phyloP scores from a whole-genome alignment of 2,888 invertebrate genomes.

The Pemphredon lugubris region DNA sequence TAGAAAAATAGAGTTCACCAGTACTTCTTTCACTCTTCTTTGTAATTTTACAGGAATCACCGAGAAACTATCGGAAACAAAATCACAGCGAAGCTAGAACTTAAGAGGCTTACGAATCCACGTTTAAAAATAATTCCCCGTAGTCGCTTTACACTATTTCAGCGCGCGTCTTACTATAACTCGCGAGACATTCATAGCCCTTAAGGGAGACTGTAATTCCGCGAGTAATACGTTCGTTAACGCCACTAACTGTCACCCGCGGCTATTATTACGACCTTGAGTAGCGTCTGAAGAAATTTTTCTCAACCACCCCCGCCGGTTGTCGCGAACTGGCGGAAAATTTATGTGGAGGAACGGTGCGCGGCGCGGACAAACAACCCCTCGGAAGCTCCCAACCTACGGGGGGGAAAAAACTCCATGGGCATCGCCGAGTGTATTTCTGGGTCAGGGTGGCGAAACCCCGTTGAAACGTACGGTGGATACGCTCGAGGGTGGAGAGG shows the following conservation, averaged over 20 bases:
- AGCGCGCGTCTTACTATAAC: too few relatives aligned
- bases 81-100: too few relatives aligned
- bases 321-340: constrained; percentile 19
- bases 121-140: too few relatives aligned
- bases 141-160: too few relatives aligned
- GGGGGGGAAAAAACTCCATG: constrained; percentile 23
- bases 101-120: too few relatives aligned
- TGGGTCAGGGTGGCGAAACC: constrained; percentile 66
- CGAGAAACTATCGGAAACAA: too few relatives aligned
- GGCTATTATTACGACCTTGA: constrained; percentile 43
- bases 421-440: constrained; percentile 61
- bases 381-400: constrained; percentile 17
- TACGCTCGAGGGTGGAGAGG: constrained; percentile 27
- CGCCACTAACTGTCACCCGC: constrained; percentile 46
- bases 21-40: too few relatives aligned
- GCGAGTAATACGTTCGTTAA: constrained; percentile 42
- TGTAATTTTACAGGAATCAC: too few relatives aligned
- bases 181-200: constrained; percentile 31
- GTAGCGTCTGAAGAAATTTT: constrained; percentile 37
- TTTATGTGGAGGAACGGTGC: constrained; percentile 37
- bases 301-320: constrained; percentile 21
- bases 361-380: background rate
- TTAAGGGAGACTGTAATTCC: constrained; percentile 36
- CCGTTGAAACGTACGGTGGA: constrained; percentile 55
- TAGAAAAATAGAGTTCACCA: too few relatives aligned